These are phyloP conservation scores for Crotalus helleri DNA, from an alignment of 2,113 vertebrate genomes.

Conservation along the genomic window DNA sequence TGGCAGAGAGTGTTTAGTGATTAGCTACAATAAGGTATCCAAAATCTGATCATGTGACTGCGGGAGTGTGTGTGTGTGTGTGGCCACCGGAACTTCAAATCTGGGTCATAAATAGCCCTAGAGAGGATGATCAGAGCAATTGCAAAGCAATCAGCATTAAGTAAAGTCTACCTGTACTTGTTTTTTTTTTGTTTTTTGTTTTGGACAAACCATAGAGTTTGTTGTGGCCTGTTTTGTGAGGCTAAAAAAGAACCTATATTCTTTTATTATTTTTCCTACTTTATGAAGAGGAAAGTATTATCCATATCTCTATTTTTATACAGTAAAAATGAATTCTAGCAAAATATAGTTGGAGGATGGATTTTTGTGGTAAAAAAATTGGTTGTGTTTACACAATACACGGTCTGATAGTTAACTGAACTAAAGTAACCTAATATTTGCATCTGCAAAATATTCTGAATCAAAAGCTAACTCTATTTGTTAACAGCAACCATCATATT, in stretches of 20 bases:
- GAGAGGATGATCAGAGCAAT: background rate
- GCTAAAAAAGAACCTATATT: background rate
- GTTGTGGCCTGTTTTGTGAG: background rate
- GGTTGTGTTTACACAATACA: background rate
- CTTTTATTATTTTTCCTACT: background rate
- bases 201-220: background rate
- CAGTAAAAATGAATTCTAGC: background rate
- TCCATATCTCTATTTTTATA: background rate
- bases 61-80: background rate
- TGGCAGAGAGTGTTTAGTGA: background rate
- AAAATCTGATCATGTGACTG: background rate
- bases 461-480: background rate
- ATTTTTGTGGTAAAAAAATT: background rate
- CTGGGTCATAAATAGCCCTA: background rate
- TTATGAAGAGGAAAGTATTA: background rate
- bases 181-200: background rate
- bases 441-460: background rate
- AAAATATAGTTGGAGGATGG: background rate
- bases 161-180: background rate
- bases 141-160: background rate
- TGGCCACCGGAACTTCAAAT: background rate
- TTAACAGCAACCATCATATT: background rate
- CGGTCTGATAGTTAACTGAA: background rate
- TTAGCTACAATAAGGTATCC: background rate
- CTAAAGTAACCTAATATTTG: background rate